Conservation (phyloP, 2,888 invertebrate genomes). For the Pseudococcus longispinus region DNA sequence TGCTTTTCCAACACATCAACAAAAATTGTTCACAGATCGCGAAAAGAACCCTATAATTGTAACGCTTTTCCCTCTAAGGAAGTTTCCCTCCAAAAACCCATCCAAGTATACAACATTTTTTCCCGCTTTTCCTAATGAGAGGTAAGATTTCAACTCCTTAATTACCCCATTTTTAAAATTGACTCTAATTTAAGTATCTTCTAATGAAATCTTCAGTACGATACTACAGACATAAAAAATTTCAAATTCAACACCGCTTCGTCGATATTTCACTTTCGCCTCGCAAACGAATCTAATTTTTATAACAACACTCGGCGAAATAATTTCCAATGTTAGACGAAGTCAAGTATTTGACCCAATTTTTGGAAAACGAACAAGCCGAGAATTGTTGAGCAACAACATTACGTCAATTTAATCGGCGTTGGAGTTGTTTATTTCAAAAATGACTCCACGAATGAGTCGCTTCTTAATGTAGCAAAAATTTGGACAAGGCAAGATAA, state of each 20-base stretch:
- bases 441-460: not conserved
- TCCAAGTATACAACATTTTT: too few relatives aligned
- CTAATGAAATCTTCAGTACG: too few relatives aligned
- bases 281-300: slow-evolving; percentile 37
- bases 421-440: not conserved
- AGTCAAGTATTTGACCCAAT: not conserved
- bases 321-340: not conserved
- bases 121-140: too few relatives aligned
- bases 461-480: not conserved
- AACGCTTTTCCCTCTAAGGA: too few relatives aligned
- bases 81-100: too few relatives aligned
- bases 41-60: too few relatives aligned
- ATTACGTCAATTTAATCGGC: slow-evolving; percentile 27
- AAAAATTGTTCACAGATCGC: too few relatives aligned
- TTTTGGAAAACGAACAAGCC: not conserved
- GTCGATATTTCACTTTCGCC: not conserved
- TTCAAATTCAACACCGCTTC: not conserved
- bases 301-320: not conserved
- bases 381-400: not conserved
- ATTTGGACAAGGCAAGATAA: not conserved
- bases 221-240: not conserved
- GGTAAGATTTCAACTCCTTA: too few relatives aligned
- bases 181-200: too few relatives aligned
- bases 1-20: too few relatives aligned
- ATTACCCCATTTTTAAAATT: not conserved